Evolutionary conservation across 2,113 vertebrate species (phyloP), one percentile per base, ranked within the genome.

Genomic region (Athene noctua): DNA sequence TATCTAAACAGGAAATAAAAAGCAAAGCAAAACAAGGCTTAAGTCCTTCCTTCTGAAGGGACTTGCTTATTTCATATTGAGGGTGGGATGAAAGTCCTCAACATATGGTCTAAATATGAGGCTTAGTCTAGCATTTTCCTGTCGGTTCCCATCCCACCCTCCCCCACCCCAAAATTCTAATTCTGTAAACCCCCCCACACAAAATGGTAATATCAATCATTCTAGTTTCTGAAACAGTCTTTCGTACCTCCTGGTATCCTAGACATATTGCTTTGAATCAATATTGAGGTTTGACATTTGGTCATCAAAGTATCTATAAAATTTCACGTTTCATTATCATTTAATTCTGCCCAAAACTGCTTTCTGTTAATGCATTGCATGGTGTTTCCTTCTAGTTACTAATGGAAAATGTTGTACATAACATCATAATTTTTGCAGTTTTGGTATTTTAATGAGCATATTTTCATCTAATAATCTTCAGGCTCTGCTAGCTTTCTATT

Each of bases 141-240:
- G 2, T 68, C 84, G 13, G 7, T 42, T 18, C 8, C 4, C 0
- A 40, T 12, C 7, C 3, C 47, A 47, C 18, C 47, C 16, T 18
- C 11, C 2, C 5, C 2, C 6, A 23, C 19, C 9, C 5, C 13
- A 5, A 13, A 13, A 27, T 61, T 65, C 67, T 83, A 36, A 34
- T 83, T 83, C 67, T 74, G 18, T 77, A 78, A 78, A 54, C 4
- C 13, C 18, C 18, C 34, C 4, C 4, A 13, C 0, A 1, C 9
- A 23, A 49, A 77, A 62, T 32, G 11, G 18, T 27, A 27, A 14
- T 61, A 67, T 40, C 42, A 82, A 58, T 86, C 57, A 59, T 63
- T 86, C 47, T 29, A 27, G 21, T 40, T 58, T 83, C 42, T 74
- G 47, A 78, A 62, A 15, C 5, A 62, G 51, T 92, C 17, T 80